Evolutionary conservation across 2,888 invertebrate species (phyloP).

Genomic region (Scaptomyza reducta): DNA sequence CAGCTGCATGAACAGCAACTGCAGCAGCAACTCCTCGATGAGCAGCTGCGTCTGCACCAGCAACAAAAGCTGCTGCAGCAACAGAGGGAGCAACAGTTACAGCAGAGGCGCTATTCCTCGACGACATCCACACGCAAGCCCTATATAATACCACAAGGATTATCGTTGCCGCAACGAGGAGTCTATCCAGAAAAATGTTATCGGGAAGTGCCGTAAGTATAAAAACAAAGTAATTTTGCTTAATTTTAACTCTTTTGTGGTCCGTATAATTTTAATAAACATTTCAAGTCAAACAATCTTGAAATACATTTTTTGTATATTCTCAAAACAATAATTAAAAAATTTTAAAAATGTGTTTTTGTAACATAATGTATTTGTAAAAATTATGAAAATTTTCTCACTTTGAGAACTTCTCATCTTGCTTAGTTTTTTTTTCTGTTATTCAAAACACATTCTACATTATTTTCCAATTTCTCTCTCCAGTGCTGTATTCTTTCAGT

Average conservation of each 20-base stretch:
- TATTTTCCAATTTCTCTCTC: not conserved
- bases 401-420: too few species aligned
- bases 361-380: too few species aligned
- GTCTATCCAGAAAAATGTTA: conserved; percentile 75
- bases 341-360: too few species aligned
- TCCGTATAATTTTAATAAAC: too few species aligned
- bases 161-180: conserved; percentile 74
- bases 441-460: too few species aligned
- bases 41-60: conserved; percentile 55
- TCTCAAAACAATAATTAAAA: too few species aligned
- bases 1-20: conserved; percentile 63
- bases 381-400: too few species aligned
- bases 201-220: conserved; percentile 81
- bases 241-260: too few species aligned
- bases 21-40: conserved; percentile 57
- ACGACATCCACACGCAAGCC: conserved; percentile 79
- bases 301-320: too few species aligned
- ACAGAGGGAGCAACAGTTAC: conserved; percentile 62
- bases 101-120: conserved; percentile 65
- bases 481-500: conserved; percentile 82
- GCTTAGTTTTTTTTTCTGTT: too few species aligned
- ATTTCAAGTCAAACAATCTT: too few species aligned
- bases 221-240: too few species aligned
- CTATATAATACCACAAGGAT: conserved; percentile 67
- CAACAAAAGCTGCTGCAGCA: conserved; percentile 49